Evolutionary conservation across 2,888 invertebrate species (phyloP), one percentile per base, ranked within the genome.

Genomic region (Catocala fraxini): DNA sequence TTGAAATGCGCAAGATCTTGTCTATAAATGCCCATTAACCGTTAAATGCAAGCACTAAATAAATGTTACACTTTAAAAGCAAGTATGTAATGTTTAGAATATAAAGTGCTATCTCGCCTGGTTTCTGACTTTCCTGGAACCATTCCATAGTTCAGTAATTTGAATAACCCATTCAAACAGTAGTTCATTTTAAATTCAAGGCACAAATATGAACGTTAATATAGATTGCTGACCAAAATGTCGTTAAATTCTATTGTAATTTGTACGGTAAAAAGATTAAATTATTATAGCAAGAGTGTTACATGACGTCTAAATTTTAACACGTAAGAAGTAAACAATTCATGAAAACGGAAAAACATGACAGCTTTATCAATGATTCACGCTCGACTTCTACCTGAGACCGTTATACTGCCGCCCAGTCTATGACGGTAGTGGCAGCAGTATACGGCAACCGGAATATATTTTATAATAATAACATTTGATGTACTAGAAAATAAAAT

Each of bases 281-380:
- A 55, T 56, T 60, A 56, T 43, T 51, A 62, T 63, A 62, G 71
- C 63, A 62, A 71, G 73, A 75, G 61, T 69, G 70, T 75, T 71
- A 69, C 59, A 64, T 68, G 54, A 66, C 76, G 66, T 61, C 65
- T 73, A 75, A 71, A 79, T 87, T 77, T 92, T 92, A 90, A 88
- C 91, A 86, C 79, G 71, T 80, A 70, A 88, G 84, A 86, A 91
- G 84, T 83, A 89, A 91, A 91, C 83, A 88, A 75, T 86, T 84
- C 79, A 72, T 80, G 85, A 87, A 89, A 82, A 87, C 71, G 81
- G 79, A 86, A 89, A 89, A 91, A 89, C 85, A 85, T 66, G 85
- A 93, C 93, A 92, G 93, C 93, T 93, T 92, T 84, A 88, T 85
- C 80, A 84, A 82, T 93, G 92, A 93, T 86, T 93, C 91, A 92